Evolutionary conservation across 2,888 invertebrate species (phyloP).

Genomic region (Pammene aurita): DNA sequence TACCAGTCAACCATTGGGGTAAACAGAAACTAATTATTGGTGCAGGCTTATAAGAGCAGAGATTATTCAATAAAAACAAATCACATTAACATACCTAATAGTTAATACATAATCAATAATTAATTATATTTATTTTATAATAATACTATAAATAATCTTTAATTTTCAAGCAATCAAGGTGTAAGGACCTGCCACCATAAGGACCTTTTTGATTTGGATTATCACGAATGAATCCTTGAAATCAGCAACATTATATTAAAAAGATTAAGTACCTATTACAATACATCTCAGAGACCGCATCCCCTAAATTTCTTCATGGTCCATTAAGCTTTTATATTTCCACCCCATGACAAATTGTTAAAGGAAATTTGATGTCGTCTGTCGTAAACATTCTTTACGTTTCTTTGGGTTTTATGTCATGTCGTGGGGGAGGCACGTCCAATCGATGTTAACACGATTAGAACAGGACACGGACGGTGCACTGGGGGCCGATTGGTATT

Average conservation of each 20-base stretch:
- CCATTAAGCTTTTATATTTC: slow-evolving; percentile 23
- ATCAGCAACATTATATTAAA: neutral
- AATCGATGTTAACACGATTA: slow-evolving; percentile 57
- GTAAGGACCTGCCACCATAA: no score
- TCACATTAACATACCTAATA: no score
- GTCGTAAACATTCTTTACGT: slow-evolving; percentile 34
- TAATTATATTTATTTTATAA: no score
- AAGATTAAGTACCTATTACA: neutral
- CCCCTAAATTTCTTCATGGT: slow-evolving; percentile 13
- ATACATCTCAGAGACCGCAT: slow-evolving; percentile 11
- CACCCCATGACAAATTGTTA: slow-evolving; percentile 33
- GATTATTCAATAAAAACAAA: no score
- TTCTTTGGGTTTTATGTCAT: slow-evolving; percentile 32
- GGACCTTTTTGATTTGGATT: no score
- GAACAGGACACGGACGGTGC: slow-evolving; percentile 47
- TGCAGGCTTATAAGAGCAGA: no score
- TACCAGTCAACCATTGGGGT: no score
- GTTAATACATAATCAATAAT: no score
- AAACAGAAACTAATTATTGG: no score
- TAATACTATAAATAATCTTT: no score
- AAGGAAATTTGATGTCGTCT: slow-evolving; percentile 27
- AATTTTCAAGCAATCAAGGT: no score
- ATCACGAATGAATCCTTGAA: no score
- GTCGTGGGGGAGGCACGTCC: slow-evolving; percentile 34
- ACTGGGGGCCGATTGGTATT: slow-evolving; percentile 19